Evolutionary conservation across 2,797 vertebrate genomes (phyloP), one percentile per base, ranked within the genome.

Genomic region (Zalophus californianus): DNA sequence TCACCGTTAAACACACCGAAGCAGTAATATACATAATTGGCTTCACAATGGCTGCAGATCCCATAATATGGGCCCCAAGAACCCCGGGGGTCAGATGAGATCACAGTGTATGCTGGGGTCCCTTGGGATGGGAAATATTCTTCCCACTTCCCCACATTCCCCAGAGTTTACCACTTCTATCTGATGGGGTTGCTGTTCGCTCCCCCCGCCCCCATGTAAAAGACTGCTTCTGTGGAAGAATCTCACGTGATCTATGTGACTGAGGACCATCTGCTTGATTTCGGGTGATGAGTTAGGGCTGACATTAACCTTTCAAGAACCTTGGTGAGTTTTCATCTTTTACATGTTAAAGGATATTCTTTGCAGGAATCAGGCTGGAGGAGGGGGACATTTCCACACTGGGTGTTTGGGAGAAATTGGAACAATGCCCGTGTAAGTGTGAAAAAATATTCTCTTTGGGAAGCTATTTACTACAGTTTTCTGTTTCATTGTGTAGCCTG

Each of bases 141-240:
- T 82, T 16, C n/a, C 15, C n/a, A 70, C 35, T 38, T 92, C 72
- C 54, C 84, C 52, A 56, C 77, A 85, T 95, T 94, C 88, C 91
- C 54, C 7, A 60, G 70, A 93, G 70, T 15, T 84, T 86, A 58
- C 50, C 15, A 58, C 29, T 95, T 62, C 20, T 38, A 13, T 89
- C 70, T 72, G 16, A 27, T 60, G 29, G 25, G 52, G 14, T 83
- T 82, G 70, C 32, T 83, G 54, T 35, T 86, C 4, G 38, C 38
- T 29, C 93, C 27, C 32, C 64, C 32, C 1, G n/a, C 2, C 7
- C 15, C 14, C 56, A 66, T 41, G n/a, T 62, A 85, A 96, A 92
- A 27, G 64, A 23, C 80, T 92, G 77, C n/a, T 77, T 88, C 54
- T 54, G 14, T 62, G 78, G 88, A 68, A 97, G 96, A 96, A 60